Evolutionary conservation across 2,888 invertebrate species (phyloP).

Genomic region (Chrysina gloriosa): DNA sequence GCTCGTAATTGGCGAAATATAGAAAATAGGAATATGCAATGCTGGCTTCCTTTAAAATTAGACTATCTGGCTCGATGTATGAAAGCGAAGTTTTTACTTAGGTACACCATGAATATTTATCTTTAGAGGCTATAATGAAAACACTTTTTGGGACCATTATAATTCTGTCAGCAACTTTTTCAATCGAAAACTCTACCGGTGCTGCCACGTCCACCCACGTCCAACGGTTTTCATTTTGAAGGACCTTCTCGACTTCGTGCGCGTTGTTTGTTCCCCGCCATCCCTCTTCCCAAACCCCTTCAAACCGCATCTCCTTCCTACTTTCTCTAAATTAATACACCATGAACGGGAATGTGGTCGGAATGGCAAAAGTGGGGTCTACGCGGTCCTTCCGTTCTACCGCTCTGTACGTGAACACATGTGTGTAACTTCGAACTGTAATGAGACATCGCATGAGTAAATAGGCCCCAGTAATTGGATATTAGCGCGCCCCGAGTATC

Average conservation of each 20-base stretch:
- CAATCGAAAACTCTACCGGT: constrained; percentile 18
- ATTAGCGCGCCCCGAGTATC: constrained; percentile 54
- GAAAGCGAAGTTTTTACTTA: constrained; percentile 12
- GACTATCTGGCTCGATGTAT: too few species aligned
- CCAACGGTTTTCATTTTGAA: constrained; percentile 31
- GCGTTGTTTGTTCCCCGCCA: constrained; percentile 23
- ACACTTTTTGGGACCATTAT: constrained; percentile 30
- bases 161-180: constrained; percentile 34
- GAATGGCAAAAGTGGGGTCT: constrained; percentile 45
- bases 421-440: constrained; percentile 53
- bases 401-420: constrained; percentile 48
- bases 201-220: constrained; percentile 31
- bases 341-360: constrained; percentile 38
- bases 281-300: background rate
- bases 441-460: constrained; percentile 58
- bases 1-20: too few species aligned
- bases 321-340: constrained; percentile 34
- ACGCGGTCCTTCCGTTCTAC: constrained; percentile 31
- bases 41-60: too few species aligned
- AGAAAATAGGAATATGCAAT: too few species aligned
- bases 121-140: constrained; percentile 15
- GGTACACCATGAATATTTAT: constrained; percentile 25
- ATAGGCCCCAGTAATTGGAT: constrained; percentile 58
- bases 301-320: background rate
- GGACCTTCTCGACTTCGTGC: constrained; percentile 11